These are phyloP conservation scores for Fulmarus glacialis DNA, from an alignment of 2,113 vertebrate species.

Conservation along the genomic window DNA sequence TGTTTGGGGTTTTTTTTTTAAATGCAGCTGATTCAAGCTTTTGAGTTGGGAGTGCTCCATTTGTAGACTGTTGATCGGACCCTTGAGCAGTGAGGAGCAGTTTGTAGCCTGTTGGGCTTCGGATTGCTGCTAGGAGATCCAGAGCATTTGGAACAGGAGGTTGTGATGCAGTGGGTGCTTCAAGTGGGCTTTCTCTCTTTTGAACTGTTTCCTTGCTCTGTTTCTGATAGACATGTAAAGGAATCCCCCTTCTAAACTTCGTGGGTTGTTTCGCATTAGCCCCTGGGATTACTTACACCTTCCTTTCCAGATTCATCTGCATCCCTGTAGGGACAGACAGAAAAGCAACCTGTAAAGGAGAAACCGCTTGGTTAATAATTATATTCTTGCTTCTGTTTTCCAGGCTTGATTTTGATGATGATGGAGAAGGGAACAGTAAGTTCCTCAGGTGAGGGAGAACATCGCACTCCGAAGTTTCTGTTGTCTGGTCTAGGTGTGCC, in stretches of 20 bases:
- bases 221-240: accelerated
- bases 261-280: accelerated
- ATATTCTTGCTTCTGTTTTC: neutral
- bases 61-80: neutral
- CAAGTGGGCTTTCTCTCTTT: neutral
- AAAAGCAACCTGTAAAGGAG: neutral
- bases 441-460: conserved; percentile 85
- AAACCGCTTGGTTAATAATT: neutral
- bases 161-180: neutral
- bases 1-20: too few species aligned
- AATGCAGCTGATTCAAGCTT: neutral
- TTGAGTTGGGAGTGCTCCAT: accelerated
- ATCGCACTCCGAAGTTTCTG: accelerated
- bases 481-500: neutral
- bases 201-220: neutral
- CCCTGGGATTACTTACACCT: neutral
- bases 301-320: neutral
- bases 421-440: conserved; percentile 87
- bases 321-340: neutral
- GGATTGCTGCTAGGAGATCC: neutral
- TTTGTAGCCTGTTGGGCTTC: neutral
- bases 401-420: conserved; percentile 84
- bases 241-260: neutral
- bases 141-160: neutral
- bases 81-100: neutral